A percentile compares a stretch with the other conserved stretches of the same genome.
Evolutionary conservation across 2,888 invertebrate species (phyloP).

Genomic region (Amphimallon solstitiale): DNA sequence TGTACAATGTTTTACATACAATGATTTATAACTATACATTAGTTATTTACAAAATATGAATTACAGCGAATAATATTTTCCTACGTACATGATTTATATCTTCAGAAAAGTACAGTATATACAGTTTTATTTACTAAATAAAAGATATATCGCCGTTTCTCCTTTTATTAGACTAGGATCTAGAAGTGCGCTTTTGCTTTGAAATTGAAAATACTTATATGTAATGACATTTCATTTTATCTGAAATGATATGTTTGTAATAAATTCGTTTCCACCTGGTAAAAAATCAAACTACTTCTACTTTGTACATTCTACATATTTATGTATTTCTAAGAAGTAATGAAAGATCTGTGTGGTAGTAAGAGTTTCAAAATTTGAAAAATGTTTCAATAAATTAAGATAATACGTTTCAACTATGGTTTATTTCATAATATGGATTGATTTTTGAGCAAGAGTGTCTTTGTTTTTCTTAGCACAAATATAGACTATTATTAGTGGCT

Average conservation of each 20-base stretch:
- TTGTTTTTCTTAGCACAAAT: slow-evolving; percentile 19
- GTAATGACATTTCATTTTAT: slow-evolving; percentile 35
- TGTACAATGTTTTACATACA: slow-evolving; percentile 10
- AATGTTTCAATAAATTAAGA: neutral
- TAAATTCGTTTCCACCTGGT: slow-evolving; percentile 53
- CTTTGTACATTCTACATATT: slow-evolving; percentile 19
- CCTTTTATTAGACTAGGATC: neutral
- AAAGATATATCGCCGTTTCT: neutral
- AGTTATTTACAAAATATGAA: slow-evolving; percentile 25
- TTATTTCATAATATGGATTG: neutral
- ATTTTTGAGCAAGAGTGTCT: slow-evolving; percentile 37
- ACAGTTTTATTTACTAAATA: neutral
- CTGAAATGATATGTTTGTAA: slow-evolving; percentile 57
- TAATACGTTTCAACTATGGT: neutral
- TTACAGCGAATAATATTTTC: neutral
- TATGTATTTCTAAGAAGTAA: slow-evolving; percentile 11
- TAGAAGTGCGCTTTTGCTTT: neutral
- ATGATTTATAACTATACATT: slow-evolving; percentile 8
- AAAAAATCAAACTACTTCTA: slow-evolving; percentile 20
- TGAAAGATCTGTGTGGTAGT: slow-evolving; percentile 30
- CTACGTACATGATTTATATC: neutral
- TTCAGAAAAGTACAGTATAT: neutral
- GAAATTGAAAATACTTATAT: slow-evolving; percentile 36
- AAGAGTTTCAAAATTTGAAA: slow-evolving; percentile 10
- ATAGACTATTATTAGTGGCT: slow-evolving; percentile 37